Evolutionary conservation across 2,888 invertebrate species (phyloP).

Genomic region (Zeuzera pyrina): DNA sequence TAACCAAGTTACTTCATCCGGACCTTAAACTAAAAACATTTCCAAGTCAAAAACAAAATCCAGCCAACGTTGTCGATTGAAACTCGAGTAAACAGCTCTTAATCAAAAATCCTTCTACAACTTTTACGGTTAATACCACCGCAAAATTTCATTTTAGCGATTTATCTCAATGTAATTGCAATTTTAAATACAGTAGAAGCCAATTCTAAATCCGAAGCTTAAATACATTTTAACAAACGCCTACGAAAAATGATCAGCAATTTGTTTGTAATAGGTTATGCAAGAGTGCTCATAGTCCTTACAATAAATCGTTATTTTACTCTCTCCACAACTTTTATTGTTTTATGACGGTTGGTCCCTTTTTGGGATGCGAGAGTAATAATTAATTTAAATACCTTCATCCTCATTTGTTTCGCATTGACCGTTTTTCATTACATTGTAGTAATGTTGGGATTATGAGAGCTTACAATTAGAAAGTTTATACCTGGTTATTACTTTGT

Average conservation of each 20-base stretch:
- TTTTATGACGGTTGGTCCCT: too few relatives aligned
- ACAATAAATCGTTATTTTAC: too few relatives aligned
- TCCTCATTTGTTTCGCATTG: too few relatives aligned
- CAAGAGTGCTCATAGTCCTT: too few relatives aligned
- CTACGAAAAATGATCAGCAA: slow-evolving; percentile 6
- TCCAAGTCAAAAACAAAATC: background rate
- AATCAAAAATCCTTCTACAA: slow-evolving; percentile 21
- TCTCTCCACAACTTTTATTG: too few relatives aligned
- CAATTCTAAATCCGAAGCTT: slow-evolving; percentile 11
- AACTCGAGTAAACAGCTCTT: background rate
- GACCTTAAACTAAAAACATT: slow-evolving; percentile 1
- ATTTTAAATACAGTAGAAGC: slow-evolving; percentile 20
- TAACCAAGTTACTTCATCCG: slow-evolving; percentile 1
- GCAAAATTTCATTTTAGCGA: slow-evolving; percentile 28
- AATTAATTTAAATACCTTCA: too few relatives aligned
- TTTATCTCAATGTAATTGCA: slow-evolving; percentile 32
- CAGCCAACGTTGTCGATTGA: background rate
- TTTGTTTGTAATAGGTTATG: too few relatives aligned
- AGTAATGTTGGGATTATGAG: too few relatives aligned
- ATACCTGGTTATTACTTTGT: too few relatives aligned
- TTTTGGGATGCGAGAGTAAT: too few relatives aligned
- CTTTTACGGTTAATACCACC: slow-evolving; percentile 19
- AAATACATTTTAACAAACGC: slow-evolving; percentile 18
- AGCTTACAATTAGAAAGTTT: too few relatives aligned
- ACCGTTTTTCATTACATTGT: too few relatives aligned